Evolutionary conservation across 2,888 invertebrate species (phyloP).

Genomic region (Pammene fasciana): DNA sequence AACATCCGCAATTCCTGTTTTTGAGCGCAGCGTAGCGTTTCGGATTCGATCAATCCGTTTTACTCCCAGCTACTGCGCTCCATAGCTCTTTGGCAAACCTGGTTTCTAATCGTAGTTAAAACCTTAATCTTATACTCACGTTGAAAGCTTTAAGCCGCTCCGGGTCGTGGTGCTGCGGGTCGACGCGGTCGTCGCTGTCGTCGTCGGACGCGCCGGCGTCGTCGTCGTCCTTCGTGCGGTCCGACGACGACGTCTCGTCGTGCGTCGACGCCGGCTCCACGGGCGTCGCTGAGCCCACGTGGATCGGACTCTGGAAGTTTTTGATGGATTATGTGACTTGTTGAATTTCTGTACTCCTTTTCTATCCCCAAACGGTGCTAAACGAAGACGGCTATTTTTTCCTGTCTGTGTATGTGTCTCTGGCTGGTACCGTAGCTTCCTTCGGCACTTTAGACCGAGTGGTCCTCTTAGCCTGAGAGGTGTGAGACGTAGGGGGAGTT

Average conservation of each 20-base stretch:
- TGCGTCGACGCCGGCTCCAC: conserved; percentile 86
- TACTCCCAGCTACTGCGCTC: too few relatives aligned
- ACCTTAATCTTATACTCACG: conserved; percentile 89
- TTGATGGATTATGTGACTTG: conserved; percentile 22
- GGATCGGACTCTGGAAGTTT: conserved; percentile 86
- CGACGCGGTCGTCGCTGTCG: conserved; percentile 95
- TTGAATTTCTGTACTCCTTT: background rate
- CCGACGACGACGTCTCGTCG: conserved; percentile 94
- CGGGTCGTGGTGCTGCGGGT: conserved; percentile 94
- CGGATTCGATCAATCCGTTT: too few relatives aligned
- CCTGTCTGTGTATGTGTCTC: too few relatives aligned
- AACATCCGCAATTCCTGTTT: too few relatives aligned
- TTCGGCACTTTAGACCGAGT: too few relatives aligned
- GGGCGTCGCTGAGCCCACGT: conserved; percentile 78
- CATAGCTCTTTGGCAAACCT: too few relatives aligned
- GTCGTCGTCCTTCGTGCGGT: conserved; percentile 92
- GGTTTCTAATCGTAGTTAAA: too few relatives aligned
- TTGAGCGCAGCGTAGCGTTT: too few relatives aligned
- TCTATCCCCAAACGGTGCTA: background rate
- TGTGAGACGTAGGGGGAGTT: too few relatives aligned
- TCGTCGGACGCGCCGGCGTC: conserved; percentile 87
- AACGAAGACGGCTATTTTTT: too few relatives aligned
- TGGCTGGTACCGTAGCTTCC: too few relatives aligned
- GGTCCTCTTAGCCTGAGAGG: too few relatives aligned
- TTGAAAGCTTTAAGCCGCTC: conserved; percentile 98